A percentile compares a stretch with the other conserved stretches of the same genome.
Evolutionary conservation across 2,797 vertebrate genomes (phyloP).

Genomic region (Moxostoma hubbsi): DNA sequence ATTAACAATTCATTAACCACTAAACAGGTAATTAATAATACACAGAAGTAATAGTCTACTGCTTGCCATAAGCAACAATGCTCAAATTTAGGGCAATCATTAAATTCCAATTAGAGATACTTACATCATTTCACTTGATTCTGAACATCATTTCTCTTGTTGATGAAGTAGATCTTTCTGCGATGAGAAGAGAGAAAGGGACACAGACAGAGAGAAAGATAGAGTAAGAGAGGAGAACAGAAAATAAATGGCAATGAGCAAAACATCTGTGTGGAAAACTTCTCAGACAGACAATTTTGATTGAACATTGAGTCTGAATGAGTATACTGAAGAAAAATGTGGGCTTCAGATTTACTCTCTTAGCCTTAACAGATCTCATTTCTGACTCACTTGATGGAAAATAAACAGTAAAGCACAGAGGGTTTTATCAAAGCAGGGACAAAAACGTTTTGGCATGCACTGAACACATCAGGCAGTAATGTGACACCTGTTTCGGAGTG

Average conservation of each 20-base stretch:
- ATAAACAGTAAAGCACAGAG: not conserved
- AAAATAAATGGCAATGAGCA: not conserved
- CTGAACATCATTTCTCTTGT: conserved; percentile 47
- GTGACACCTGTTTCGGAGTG: conserved; percentile 13
- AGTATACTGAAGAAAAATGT: not conserved
- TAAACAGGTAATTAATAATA: conserved; percentile 12
- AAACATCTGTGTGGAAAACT: not conserved
- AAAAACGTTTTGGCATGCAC: not conserved
- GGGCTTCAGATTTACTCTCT: conserved; percentile 10
- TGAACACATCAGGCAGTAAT: conserved; percentile 23
- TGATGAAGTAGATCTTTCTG: conserved; percentile 29
- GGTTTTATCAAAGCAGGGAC: not conserved
- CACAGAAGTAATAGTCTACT: not conserved
- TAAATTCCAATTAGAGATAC: conserved; percentile 27
- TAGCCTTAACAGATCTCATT: not conserved
- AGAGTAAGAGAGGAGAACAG: not conserved
- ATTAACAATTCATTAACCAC: conserved; percentile 5
- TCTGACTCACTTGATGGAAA: conserved; percentile 28
- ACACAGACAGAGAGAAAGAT: conserved; percentile 8
- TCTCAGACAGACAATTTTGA: not conserved
- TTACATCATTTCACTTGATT: conserved; percentile 56
- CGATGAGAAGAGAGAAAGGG: not conserved
- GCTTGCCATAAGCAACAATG: not conserved
- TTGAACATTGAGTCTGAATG: not conserved
- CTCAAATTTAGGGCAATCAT: not conserved